Percentiles rank a stretch among this genome's conserved stretches.
These are phyloP conservation scores for Clarias gariepinus DNA, from an alignment of 2,113 vertebrate species.

Conservation along the genomic window DNA sequence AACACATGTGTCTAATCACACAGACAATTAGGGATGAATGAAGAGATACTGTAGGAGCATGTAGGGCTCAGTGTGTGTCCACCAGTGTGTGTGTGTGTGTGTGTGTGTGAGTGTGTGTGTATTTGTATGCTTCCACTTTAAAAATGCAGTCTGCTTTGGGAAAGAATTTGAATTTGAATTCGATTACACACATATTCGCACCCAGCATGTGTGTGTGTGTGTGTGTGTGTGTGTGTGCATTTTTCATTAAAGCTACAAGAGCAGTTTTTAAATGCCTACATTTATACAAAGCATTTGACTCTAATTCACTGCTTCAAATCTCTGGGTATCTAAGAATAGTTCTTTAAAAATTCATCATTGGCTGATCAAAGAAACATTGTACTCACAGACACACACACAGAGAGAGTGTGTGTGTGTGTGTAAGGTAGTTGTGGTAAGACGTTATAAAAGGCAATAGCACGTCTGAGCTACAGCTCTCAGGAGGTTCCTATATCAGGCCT, in stretches of 20 bases:
- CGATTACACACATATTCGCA: not conserved
- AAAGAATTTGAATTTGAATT: not conserved
- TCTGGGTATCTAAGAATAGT: slow-evolving; percentile 24
- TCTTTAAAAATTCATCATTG: slow-evolving; percentile 43
- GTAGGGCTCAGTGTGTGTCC: not conserved
- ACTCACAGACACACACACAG: not conserved
- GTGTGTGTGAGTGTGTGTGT: slow-evolving; percentile 5
- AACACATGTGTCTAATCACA: not conserved
- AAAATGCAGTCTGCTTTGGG: not conserved
- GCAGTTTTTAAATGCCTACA: not conserved
- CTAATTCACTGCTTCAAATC: slow-evolving; percentile 26
- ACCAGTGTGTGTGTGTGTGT: slow-evolving; percentile 1
- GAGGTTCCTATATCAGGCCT: slow-evolving; percentile 47
- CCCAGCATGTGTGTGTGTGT: not conserved
- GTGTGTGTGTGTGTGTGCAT: not conserved
- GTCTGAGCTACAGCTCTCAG: slow-evolving; percentile 35
- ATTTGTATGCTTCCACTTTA: no score
- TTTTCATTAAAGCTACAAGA: slow-evolving; percentile 24
- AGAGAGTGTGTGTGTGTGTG: not conserved
- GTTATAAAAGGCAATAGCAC: slow-evolving; percentile 40
- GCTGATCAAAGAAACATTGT: slow-evolving; percentile 48
- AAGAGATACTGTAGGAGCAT: not conserved
- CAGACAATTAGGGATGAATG: not conserved
- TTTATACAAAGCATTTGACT: slow-evolving; percentile 17
- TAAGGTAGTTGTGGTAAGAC: slow-evolving; percentile 31